Conservation (phyloP, 1,140 invertebrate genomes). For the Atopsyche davidsoni region DNA sequence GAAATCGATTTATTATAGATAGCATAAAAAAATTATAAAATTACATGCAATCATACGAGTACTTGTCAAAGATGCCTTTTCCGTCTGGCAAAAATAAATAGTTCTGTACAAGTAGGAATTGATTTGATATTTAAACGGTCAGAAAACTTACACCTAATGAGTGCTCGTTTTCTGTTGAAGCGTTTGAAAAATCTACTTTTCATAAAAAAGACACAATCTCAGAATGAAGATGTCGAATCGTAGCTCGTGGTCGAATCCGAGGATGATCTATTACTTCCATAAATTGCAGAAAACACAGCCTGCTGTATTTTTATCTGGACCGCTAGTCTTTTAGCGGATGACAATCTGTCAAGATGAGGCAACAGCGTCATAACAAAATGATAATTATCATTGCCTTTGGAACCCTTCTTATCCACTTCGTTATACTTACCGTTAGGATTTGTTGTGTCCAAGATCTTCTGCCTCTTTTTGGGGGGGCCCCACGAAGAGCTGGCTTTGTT, state of each 20-base stretch:
- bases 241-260: conserved; percentile 16
- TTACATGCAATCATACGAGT: no score
- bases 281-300: conserved; percentile 16
- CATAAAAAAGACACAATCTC: no score
- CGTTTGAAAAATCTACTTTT: no score
- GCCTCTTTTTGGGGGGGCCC: conserved; percentile 14
- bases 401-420: conserved; percentile 2
- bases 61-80: no score
- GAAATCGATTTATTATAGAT: no score
- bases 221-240: conserved; percentile 14
- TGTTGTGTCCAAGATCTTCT: background rate
- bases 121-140: no score
- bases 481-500: background rate
- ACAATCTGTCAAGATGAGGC: conserved; percentile 12
- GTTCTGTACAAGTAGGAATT: no score
- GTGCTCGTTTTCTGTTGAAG: no score
- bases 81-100: no score
- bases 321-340: conserved; percentile 13
- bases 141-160: no score
- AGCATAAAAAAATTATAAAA: no score
- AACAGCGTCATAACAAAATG: conserved; percentile 17
- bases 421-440: conserved; percentile 3
- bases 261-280: conserved; percentile 17
- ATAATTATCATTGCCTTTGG: conserved; percentile 14
- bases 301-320: conserved; percentile 19